A percentile compares a stretch with the other conserved stretches of the same genome.
Conservation (phyloP, 2,888 invertebrate species). For the Hipparchia semele region DNA sequence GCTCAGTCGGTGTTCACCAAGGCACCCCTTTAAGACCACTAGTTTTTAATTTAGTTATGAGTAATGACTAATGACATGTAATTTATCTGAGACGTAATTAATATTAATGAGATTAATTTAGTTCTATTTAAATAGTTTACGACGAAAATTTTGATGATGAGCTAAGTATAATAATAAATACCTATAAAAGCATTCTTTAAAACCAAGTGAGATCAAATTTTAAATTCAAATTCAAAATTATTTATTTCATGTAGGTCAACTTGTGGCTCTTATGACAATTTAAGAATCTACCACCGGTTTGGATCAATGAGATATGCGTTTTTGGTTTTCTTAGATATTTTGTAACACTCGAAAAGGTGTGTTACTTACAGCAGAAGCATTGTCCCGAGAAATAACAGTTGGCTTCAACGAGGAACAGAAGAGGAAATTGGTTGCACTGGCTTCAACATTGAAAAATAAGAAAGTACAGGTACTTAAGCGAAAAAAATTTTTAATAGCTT, state of each 20-base stretch:
- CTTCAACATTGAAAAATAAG: slow-evolving; percentile 69
- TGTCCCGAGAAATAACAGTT: slow-evolving; percentile 84
- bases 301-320: not conserved
- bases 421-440: slow-evolving; percentile 75
- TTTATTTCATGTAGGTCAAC: no score
- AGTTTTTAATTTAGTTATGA: not conserved
- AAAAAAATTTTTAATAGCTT: not conserved
- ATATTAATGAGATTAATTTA: no score
- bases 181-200: no score
- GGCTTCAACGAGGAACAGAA: slow-evolving; percentile 79
- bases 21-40: not conserved
- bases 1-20: not conserved
- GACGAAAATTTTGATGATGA: no score
- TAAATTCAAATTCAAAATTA: no score
- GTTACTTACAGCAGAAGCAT: slow-evolving; percentile 85
- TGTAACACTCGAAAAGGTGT: slow-evolving; percentile 91
- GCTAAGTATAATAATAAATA: no score
- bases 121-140: no score
- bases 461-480: slow-evolving; percentile 59
- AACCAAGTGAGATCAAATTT: no score
- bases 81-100: not conserved
- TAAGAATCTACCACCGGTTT: no score
- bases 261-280: no score
- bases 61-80: not conserved
- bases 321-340: slow-evolving; percentile 82